Conservation (phyloP, 2,113 vertebrate species). For the Falco punctatus region DNA sequence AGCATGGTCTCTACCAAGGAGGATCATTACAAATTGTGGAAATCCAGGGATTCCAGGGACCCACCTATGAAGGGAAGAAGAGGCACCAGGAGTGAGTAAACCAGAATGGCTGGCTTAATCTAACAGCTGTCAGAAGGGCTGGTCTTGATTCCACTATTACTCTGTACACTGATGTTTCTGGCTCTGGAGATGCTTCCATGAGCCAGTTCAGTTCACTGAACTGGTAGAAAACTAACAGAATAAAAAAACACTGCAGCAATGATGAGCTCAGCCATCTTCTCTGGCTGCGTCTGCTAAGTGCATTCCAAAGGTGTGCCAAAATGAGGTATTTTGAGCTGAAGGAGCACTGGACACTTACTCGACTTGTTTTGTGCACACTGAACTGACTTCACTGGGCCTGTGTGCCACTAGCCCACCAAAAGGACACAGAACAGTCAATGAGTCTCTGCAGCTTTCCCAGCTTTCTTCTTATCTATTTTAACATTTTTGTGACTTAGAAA, state of each 20-base stretch:
- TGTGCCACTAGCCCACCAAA: background rate
- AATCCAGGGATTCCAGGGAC: background rate
- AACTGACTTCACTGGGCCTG: background rate
- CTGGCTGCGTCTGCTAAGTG: background rate
- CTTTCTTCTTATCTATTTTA: background rate
- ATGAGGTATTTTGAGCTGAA: background rate
- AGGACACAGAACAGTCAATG: background rate
- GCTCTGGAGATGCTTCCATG: background rate
- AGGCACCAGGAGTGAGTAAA: background rate
- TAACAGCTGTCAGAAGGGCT: background rate
- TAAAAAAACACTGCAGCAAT: background rate
- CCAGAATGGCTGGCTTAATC: background rate
- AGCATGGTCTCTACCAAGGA: background rate
- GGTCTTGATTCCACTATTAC: background rate
- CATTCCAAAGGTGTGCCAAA: background rate
- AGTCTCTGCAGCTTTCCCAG: background rate
- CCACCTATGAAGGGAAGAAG: background rate
- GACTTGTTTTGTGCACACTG: background rate
- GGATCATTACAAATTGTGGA: background rate
- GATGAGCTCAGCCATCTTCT: background rate
- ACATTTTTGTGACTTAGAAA: background rate
- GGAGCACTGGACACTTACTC: background rate
- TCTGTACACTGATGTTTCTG: background rate
- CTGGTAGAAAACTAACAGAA: background rate
- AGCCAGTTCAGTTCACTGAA: background rate